phyloP scores from a whole-genome alignment of 2,797 vertebrate genomes.

The Oophaga sylvatica region DNA sequence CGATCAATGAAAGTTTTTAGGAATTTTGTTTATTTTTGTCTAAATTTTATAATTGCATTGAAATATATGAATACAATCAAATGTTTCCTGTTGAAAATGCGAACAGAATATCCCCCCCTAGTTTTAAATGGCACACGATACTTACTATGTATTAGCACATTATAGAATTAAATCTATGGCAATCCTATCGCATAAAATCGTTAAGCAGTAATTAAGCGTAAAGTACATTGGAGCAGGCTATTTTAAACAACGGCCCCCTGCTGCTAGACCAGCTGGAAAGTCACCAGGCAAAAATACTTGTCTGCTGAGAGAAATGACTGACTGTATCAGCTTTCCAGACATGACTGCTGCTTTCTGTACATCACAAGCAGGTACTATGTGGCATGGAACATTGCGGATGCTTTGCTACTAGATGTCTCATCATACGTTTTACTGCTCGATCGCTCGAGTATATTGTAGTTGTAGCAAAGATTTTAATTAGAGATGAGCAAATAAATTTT shows the following conservation, averaged over 20 bases:
- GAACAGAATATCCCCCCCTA: neutral
- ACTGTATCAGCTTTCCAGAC: slow-evolving; percentile 2
- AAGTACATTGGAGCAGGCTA: neutral
- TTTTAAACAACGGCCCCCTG: slow-evolving; percentile 12
- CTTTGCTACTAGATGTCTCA: neutral
- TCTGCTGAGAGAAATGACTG: slow-evolving; percentile 17
- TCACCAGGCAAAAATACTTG: slow-evolving; percentile 26
- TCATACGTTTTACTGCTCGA: neutral
- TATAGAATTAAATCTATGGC: neutral
- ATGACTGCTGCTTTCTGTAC: neutral
- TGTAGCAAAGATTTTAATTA: too few species aligned
- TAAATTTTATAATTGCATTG: neutral
- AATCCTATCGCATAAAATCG: neutral
- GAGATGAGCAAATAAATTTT: too few species aligned
- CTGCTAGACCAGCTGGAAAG: slow-evolving; percentile 28
- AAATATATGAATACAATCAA: neutral
- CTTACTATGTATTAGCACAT: neutral
- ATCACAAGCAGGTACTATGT: neutral
- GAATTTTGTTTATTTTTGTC: too few species aligned
- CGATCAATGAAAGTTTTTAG: neutral
- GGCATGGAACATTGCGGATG: neutral
- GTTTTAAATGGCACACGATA: neutral
- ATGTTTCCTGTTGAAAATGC: neutral
- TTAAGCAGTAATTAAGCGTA: slow-evolving; percentile 14
- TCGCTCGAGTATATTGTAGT: neutral